These are phyloP conservation scores for Solea solea DNA, from an alignment of 2,113 vertebrate species.

Conservation along the genomic window DNA sequence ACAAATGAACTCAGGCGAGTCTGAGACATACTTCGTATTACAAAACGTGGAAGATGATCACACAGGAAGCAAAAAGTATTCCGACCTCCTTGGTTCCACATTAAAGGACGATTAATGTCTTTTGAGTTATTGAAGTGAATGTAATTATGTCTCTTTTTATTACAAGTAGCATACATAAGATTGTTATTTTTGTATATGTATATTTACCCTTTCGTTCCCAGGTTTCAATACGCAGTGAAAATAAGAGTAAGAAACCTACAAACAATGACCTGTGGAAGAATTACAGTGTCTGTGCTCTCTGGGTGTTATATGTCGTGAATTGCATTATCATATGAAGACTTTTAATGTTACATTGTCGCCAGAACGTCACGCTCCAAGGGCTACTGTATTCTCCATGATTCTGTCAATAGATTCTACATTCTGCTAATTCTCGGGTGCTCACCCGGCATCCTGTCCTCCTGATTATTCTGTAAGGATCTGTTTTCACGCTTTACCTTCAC, in stretches of 20 bases:
- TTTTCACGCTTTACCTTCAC: slow-evolving; percentile 29
- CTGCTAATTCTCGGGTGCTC: neutral
- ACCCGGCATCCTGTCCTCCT: slow-evolving; percentile 7
- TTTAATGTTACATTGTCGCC: too few species aligned
- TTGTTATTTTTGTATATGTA: too few species aligned
- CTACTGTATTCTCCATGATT: neutral
- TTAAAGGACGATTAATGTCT: neutral
- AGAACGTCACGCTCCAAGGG: too few species aligned
- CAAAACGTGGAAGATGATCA: neutral
- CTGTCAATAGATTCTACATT: slow-evolving; percentile 2
- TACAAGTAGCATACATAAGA: neutral
- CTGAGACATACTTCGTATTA: slow-evolving; percentile 32
- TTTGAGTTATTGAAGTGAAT: neutral
- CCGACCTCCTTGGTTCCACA: neutral
- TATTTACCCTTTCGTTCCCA: too few species aligned
- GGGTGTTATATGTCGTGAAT: too few species aligned
- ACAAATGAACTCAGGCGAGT: slow-evolving; percentile 35
- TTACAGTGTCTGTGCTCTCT: too few species aligned
- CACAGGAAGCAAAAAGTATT: neutral
- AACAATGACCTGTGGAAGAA: too few species aligned
- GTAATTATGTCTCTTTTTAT: neutral
- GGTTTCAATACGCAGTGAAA: too few species aligned
- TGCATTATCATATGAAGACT: too few species aligned
- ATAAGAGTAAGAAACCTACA: too few species aligned
- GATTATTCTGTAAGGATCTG: slow-evolving; percentile 21